Evolutionary conservation across 2,797 vertebrate genomes (phyloP).

Genomic region (Sphenopsis melanotis): DNA sequence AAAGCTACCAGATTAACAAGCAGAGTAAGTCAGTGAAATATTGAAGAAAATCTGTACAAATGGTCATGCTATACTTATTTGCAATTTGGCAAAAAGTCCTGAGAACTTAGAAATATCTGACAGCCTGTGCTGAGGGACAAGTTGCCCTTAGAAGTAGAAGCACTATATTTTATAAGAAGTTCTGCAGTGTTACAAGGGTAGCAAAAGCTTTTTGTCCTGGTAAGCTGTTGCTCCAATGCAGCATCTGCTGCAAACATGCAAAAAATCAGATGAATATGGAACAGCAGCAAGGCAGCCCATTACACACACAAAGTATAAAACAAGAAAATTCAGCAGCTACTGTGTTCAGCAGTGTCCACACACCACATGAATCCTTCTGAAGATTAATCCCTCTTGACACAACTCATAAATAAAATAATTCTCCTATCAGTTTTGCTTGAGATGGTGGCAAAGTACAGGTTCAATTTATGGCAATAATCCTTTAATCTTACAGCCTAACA

Average conservation of each 20-base stretch:
- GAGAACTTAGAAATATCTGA: constrained; percentile 1
- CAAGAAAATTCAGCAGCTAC: background rate
- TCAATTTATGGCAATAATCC: background rate
- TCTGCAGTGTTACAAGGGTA: background rate
- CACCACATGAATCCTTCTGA: background rate
- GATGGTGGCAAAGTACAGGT: background rate
- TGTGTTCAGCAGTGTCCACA: background rate
- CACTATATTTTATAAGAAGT: background rate
- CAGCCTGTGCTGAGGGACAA: background rate
- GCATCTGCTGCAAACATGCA: background rate
- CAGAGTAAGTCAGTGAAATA: background rate
- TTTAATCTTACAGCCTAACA: background rate
- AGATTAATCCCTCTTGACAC: background rate
- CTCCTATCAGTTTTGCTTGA: background rate
- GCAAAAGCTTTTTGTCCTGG: background rate
- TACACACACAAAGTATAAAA: background rate
- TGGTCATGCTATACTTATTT: background rate
- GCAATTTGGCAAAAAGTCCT: background rate
- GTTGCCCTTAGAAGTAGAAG: background rate
- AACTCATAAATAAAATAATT: background rate
- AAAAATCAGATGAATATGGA: background rate
- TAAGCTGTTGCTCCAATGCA: background rate
- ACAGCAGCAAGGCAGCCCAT: background rate
- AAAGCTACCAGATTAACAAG: constrained; percentile 18
- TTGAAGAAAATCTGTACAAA: background rate